These are phyloP conservation scores for Diaprepes abbreviatus DNA, from an alignment of 2,888 invertebrate genomes.

Conservation along the genomic window DNA sequence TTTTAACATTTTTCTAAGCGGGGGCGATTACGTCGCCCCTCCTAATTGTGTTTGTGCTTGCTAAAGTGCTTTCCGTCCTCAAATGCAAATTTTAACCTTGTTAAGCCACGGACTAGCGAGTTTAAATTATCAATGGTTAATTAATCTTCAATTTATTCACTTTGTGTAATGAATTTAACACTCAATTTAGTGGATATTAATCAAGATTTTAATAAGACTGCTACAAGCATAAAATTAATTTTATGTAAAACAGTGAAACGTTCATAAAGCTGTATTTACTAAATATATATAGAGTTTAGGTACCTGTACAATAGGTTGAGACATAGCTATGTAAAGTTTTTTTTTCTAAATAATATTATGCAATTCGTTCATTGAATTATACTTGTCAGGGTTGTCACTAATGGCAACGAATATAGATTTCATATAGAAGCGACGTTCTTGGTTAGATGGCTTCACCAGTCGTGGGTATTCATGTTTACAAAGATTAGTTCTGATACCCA, in stretches of 20 bases:
- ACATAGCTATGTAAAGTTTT: too few species aligned
- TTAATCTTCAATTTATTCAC: constrained; percentile 72
- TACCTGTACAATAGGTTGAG: too few species aligned
- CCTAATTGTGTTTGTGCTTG: constrained; percentile 69
- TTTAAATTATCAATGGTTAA: constrained; percentile 71
- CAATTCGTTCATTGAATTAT: too few species aligned
- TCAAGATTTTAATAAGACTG: constrained; percentile 71
- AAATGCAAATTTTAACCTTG: constrained; percentile 71
- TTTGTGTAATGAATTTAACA: constrained; percentile 67
- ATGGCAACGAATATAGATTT: too few species aligned
- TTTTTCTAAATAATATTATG: too few species aligned
- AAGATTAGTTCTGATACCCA: too few species aligned
- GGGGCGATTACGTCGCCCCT: constrained; percentile 55
- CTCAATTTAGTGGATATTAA: constrained; percentile 73
- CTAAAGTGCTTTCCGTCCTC: constrained; percentile 70
- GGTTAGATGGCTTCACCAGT: too few species aligned
- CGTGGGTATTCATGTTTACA: too few species aligned
- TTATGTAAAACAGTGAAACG: constrained; percentile 32
- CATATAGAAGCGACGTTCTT: too few species aligned
- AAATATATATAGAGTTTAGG: not conserved
- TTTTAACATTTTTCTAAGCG: constrained; percentile 48
- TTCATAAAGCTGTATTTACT: constrained; percentile 25
- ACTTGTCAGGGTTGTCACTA: too few species aligned
- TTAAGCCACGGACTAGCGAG: constrained; percentile 69
- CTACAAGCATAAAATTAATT: constrained; percentile 46